Percentiles rank a stretch among this genome's conserved stretches.
Conservation (phyloP, 2,888 invertebrate genomes). For the Drosophila leonis region DNA sequence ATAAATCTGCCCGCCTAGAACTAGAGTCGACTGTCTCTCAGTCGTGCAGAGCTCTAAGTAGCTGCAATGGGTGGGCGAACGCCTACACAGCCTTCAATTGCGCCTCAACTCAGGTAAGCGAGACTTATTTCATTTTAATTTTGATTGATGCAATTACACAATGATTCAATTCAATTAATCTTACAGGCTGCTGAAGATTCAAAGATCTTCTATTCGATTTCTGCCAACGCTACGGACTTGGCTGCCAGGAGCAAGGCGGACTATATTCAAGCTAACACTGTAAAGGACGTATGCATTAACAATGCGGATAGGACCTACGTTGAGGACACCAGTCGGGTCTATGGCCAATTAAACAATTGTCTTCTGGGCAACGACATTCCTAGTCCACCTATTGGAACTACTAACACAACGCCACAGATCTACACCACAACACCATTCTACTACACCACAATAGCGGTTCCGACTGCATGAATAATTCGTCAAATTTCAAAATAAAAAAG, state of each 20-base stretch:
- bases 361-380: slow-evolving; percentile 6
- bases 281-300: slow-evolving; percentile 26
- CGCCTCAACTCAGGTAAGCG: slow-evolving; percentile 20
- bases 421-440: background rate
- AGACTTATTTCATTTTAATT: background rate
- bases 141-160: background rate
- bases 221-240: slow-evolving; percentile 37
- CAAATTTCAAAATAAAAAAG: background rate
- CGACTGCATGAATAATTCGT: background rate
- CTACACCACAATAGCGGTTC: background rate
- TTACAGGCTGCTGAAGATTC: slow-evolving; percentile 31
- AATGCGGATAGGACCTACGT: slow-evolving; percentile 50
- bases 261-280: background rate
- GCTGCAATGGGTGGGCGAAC: slow-evolving; percentile 1
- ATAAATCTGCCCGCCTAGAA: background rate
- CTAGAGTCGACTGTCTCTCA: background rate
- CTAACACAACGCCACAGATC: fast-evolving
- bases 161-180: background rate
- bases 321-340: slow-evolving; percentile 33
- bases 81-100: background rate
- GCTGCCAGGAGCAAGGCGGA: slow-evolving; percentile 23
- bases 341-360: slow-evolving; percentile 49
- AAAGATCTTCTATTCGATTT: slow-evolving; percentile 46
- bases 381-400: background rate
- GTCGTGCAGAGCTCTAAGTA: slow-evolving; percentile 14